A percentile compares a stretch with the other conserved stretches of the same genome.
Conservation (phyloP, 2,888 invertebrate genomes). For the Rhagium mordax region DNA sequence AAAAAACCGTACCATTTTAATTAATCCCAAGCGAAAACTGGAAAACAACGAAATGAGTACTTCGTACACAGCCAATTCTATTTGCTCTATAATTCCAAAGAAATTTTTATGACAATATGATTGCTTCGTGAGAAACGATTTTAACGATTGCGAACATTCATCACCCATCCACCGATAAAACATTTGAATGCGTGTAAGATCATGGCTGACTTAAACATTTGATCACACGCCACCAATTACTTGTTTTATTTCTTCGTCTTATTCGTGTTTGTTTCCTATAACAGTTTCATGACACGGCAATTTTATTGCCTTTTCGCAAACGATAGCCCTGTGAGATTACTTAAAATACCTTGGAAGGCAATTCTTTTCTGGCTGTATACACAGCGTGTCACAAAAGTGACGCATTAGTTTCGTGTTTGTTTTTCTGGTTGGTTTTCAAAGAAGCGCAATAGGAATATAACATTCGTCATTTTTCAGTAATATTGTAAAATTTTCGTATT, state of each 20-base stretch:
- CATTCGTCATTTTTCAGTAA: too few species aligned
- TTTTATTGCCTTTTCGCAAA: constrained; percentile 50
- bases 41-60: background rate
- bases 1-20: background rate
- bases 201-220: constrained; percentile 51
- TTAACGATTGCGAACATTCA: constrained; percentile 31
- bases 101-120: constrained; percentile 11
- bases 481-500: too few species aligned
- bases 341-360: constrained; percentile 19
- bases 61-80: background rate
- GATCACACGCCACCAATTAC: constrained; percentile 57
- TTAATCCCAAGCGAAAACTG: background rate
- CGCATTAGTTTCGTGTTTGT: too few species aligned
- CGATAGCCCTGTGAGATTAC: constrained; percentile 39
- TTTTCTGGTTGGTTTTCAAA: too few species aligned
- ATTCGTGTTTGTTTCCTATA: constrained; percentile 49
- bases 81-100: constrained; percentile 15
- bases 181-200: constrained; percentile 54
- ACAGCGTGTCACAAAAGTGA: too few species aligned
- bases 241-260: constrained; percentile 49
- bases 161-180: constrained; percentile 45
- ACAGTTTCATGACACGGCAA: constrained; percentile 44
- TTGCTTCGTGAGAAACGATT: constrained; percentile 47
- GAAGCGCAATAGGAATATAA: too few species aligned
- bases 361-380: too few species aligned